Evolutionary conservation across 2,888 invertebrate species (phyloP), one percentile per base, ranked within the genome.

Genomic region (Drosophila putrida): DNA sequence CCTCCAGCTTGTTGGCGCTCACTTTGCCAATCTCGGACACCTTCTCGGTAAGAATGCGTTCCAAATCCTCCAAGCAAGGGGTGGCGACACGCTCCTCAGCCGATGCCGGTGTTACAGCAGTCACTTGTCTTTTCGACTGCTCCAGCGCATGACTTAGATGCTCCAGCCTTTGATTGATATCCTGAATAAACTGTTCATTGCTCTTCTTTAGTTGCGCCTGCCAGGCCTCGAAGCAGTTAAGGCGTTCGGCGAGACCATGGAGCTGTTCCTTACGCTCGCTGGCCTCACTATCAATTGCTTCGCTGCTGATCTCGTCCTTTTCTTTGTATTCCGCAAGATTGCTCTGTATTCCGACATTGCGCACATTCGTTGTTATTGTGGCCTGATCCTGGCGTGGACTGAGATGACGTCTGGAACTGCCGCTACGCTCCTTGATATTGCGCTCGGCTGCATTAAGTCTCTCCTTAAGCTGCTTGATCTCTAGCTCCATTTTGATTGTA

Each of bases 391-490:
- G 66, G 0, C 67, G 68, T 4, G 78, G 69, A 54, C 75, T 80
- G 0, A 33, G 15, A 4, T 53, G 53, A 0, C 60, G 65, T 1
- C 63, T 74, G 1, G 59, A 50, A 4, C 59, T 79, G 2, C 57
- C 62, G 36, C 63, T 80, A 25, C 89, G 82, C 15, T 90, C 88
- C 57, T 86, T 91, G 57, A 95, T 93, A 8, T 94, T 92, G 66
- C 93, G 93, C 79, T 95, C 95, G 0, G 95, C 94, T 46, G 92
- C 93, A 88, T 95, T 95, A 1, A 95, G 88, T 25, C 94, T 92
- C 75, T 95, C 95, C 81, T 95, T 95, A 8, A 95, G 86, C 38
- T 94, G 94, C 82, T 95, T 95, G 39, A 95, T 94, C 89, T 95
- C 95, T 46, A 94, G 91, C 60, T 95, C 94, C 63, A 96, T 91